Base-by-base conservation (phyloP, 2,797 vertebrate genomes). In the Echeneis naucrates region DNA sequence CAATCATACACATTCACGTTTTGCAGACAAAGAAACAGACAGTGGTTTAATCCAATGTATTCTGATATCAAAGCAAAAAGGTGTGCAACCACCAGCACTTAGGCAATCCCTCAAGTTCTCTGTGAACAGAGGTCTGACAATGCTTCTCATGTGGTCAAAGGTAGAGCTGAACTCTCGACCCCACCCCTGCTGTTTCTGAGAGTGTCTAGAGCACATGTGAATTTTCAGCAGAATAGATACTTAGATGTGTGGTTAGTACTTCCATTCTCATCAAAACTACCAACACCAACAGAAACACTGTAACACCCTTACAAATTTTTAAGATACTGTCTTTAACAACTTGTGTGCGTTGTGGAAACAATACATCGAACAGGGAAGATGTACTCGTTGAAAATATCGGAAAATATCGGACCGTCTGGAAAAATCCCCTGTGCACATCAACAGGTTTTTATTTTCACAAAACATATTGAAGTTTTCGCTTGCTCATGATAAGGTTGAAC, bases 181-280 rank as follows among this genome's bases (percentile, higher is more conserved):
- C 26, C 58, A 47, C 47, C 48, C 48, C 38, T 19, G 17, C 21
- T 13, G n/a, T 57, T 80, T 81, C 75, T 53, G 58, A 84, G 72
- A 72, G 64, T 54, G 50, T 23, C 19, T 37, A 1, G 1, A n/a
- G 4, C 1, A 35, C 33, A 61, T 66, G 61, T 72, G 75, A 87
- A 27, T 85, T 82, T 60, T 80, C 59, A 67, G 63, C 53, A 79
- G 42, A 62, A 53, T 0, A 44, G 51, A 72, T 66, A 48, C 30
- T 40, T 54, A 24, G 44, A 66, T 68, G 0, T 53, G 27, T 0
- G 2, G 5, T 40, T 19, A 27, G 11, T 38, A 5, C 8, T 40
- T 5, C 4, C 16, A 21, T 63, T 38, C n/a, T 44, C n/a, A 56
- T 69, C 40, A 60, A 19, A 50, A 45, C 57, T n/a, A 40, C 38